A percentile compares a stretch with the other conserved stretches of the same genome.
phyloP scores from a whole-genome alignment of 2,888 invertebrate genomes.

The Machimus rusticus region DNA sequence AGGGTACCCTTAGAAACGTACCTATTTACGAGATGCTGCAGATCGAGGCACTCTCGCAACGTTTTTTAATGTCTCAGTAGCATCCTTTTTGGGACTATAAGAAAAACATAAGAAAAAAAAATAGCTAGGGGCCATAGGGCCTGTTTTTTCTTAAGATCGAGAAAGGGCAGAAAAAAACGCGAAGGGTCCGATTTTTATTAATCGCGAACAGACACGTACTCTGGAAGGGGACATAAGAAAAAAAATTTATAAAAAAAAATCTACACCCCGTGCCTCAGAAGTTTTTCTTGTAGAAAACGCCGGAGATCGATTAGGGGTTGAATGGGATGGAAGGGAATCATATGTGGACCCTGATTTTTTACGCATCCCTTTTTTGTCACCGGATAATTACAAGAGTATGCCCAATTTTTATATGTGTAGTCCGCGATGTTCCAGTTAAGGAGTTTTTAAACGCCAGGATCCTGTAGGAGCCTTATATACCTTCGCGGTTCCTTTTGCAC shows the following conservation, averaged over 20 bases:
- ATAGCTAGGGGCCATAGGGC: background rate
- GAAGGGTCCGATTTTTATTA: slow-evolving; percentile 31
- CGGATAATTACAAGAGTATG: background rate
- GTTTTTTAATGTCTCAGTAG: slow-evolving; percentile 30
- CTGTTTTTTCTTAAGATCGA: background rate
- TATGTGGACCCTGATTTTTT: background rate
- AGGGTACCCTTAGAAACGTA: slow-evolving; percentile 6
- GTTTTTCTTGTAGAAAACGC: slow-evolving; percentile 39
- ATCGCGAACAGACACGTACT: slow-evolving; percentile 17
- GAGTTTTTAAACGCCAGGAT: background rate
- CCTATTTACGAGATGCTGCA: background rate
- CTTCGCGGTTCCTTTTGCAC: background rate
- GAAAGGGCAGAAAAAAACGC: background rate
- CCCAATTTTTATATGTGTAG: background rate
- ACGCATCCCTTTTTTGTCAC: background rate
- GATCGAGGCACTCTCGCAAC: background rate
- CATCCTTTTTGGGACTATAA: slow-evolving; percentile 15
- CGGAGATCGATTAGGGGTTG: slow-evolving; percentile 45
- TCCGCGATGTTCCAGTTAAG: slow-evolving; percentile 17
- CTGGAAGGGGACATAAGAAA: background rate
- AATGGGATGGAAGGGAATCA: slow-evolving; percentile 5
- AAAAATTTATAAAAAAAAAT: background rate
- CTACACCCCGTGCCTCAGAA: slow-evolving; percentile 36
- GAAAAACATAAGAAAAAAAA: background rate
- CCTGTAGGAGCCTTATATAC: background rate